These are phyloP conservation scores for Pseudeuparius sepicola DNA, from an alignment of 2,888 invertebrate species.

Conservation along the genomic window DNA sequence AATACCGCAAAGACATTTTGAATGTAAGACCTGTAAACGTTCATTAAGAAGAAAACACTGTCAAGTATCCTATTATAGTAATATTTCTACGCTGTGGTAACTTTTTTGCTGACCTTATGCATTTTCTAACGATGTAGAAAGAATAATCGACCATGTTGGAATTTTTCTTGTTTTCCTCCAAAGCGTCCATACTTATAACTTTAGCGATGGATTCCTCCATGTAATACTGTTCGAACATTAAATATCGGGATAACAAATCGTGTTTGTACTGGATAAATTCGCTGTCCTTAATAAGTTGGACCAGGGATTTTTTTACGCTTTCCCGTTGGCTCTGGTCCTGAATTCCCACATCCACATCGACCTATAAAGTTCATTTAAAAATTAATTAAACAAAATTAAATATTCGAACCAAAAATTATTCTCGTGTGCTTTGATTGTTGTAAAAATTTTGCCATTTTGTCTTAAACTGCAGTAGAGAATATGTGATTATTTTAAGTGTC, in stretches of 20 bases:
- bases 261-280: constrained; percentile 69
- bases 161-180: constrained; percentile 62
- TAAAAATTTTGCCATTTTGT: no score
- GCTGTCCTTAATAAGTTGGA: constrained; percentile 59
- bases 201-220: constrained; percentile 91
- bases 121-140: constrained; percentile 93
- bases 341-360: constrained; percentile 52
- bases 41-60: no score
- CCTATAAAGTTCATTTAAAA: constrained; percentile 36
- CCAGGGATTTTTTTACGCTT: constrained; percentile 43
- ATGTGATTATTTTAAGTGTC: no score
- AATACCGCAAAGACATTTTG: no score
- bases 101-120: constrained; percentile 73
- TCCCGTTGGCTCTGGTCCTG: constrained; percentile 43
- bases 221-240: constrained; percentile 88
- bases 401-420: no score
- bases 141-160: constrained; percentile 96
- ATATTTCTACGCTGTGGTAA: no score
- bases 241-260: constrained; percentile 77
- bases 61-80: no score
- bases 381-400: constrained; percentile 6
- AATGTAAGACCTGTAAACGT: no score
- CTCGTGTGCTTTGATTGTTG: no score
- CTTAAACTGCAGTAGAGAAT: no score
- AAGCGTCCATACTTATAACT: constrained; percentile 70